Percentiles rank a stretch among this genome's conserved stretches.
Conservation (phyloP, 2,797 vertebrate genomes). For the Micromesistius poutassou region DNA sequence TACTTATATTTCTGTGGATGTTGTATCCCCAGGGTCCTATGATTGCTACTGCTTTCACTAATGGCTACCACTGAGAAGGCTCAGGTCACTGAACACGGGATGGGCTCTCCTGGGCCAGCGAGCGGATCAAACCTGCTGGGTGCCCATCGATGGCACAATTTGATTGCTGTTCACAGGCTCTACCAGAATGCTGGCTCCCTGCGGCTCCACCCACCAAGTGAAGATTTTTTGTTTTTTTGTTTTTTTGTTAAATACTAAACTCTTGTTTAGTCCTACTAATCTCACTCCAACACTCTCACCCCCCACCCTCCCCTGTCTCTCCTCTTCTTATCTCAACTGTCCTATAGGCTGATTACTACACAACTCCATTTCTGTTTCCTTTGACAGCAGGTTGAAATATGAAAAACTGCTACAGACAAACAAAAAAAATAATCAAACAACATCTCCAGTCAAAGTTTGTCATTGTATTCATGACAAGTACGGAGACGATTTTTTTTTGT, state of each 20-base stretch:
- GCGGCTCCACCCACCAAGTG: slow-evolving; percentile 71
- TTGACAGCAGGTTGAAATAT: slow-evolving; percentile 45
- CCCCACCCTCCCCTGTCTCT: slow-evolving; percentile 32
- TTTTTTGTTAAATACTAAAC: slow-evolving; percentile 60
- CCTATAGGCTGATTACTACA: slow-evolving; percentile 57
- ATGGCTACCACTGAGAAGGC: slow-evolving; percentile 94
- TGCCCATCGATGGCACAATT: slow-evolving; percentile 62
- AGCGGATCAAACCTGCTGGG: slow-evolving; percentile 68
- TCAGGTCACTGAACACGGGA: slow-evolving; percentile 60
- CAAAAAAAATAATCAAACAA: slow-evolving; percentile 14
- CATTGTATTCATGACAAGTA: slow-evolving; percentile 51
- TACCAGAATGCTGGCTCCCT: slow-evolving; percentile 48
- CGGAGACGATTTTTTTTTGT: slow-evolving; percentile 43
- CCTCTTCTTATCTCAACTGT: slow-evolving; percentile 7
- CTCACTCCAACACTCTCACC: slow-evolving; percentile 69
- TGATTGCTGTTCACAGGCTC: slow-evolving; percentile 65
- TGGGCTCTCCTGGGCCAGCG: slow-evolving; percentile 61
- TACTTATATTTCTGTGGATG: slow-evolving; percentile 1
- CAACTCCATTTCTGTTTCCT: slow-evolving; percentile 26
- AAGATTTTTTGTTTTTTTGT: slow-evolving; percentile 65
- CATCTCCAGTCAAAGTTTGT: slow-evolving; percentile 33
- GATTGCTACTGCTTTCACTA: slow-evolving; percentile 98
- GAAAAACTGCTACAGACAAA: slow-evolving; percentile 51
- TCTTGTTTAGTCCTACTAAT: slow-evolving; percentile 74
- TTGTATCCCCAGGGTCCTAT: slow-evolving; percentile 82